Percentiles rank a stretch among this genome's conserved stretches.
These are phyloP conservation scores for Pseudomyrmex pallidus DNA, from an alignment of 1,140 invertebrate genomes.

Conservation along the genomic window DNA sequence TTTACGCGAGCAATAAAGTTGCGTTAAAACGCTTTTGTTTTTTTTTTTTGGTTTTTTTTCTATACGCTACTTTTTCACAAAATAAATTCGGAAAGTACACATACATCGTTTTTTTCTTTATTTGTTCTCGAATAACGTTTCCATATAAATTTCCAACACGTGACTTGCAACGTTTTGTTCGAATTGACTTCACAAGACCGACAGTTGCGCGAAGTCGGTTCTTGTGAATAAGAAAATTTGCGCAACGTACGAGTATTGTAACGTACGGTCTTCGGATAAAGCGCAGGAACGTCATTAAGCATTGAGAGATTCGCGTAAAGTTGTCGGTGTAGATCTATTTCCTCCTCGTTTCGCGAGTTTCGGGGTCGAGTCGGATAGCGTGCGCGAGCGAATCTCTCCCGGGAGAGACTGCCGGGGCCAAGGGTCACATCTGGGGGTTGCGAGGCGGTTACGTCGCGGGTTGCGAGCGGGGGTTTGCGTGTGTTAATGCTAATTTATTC, in stretches of 20 bases:
- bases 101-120: neutral
- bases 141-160: neutral
- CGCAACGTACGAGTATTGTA: neutral
- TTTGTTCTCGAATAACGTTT: neutral
- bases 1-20: constrained; percentile 7
- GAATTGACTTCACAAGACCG: neutral
- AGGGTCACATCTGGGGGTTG: constrained; percentile 48
- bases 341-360: constrained; percentile 20
- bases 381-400: neutral
- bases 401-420: constrained; percentile 1
- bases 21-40: too few species aligned
- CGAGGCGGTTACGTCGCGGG: constrained; percentile 1
- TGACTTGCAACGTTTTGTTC: neutral
- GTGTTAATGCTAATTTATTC: constrained; percentile 73
- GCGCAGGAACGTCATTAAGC: constrained; percentile 13
- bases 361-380: constrained; percentile 26
- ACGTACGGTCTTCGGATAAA: neutral
- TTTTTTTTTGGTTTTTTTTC: too few species aligned
- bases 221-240: neutral
- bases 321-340: constrained; percentile 46
- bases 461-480: neutral
- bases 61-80: too few species aligned
- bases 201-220: neutral
- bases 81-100: too few species aligned
- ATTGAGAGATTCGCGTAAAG: constrained; percentile 24